Evolutionary conservation across 2,888 invertebrate genomes (phyloP).

Genomic region (Dromius quadrimaculatus): DNA sequence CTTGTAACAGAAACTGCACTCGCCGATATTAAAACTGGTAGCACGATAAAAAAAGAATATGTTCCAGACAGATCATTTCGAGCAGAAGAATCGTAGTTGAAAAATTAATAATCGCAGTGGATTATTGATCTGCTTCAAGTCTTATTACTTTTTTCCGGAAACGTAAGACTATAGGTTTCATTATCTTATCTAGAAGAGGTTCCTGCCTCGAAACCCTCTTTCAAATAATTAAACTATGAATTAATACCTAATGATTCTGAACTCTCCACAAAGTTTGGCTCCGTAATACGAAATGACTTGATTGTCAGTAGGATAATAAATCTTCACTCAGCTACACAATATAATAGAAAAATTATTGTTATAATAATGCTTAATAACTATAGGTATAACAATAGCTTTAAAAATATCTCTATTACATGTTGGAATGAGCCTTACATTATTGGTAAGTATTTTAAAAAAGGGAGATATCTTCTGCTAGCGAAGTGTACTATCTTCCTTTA

Average conservation of each 20-base stretch:
- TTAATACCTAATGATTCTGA: conserved; percentile 25
- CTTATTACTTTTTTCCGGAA: conserved; percentile 39
- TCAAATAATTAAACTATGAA: conserved; percentile 35
- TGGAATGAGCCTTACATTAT: too few relatives aligned
- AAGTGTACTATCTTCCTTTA: too few relatives aligned
- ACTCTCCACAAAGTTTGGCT: too few relatives aligned
- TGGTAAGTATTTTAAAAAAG: too few relatives aligned
- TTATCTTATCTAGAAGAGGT: conserved; percentile 2
- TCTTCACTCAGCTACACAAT: too few relatives aligned
- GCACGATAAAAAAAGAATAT: conserved; percentile 26
- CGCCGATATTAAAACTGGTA: conserved; percentile 1
- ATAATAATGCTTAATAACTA: too few relatives aligned
- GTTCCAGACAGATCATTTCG: conserved; percentile 39
- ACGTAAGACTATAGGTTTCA: conserved; percentile 20
- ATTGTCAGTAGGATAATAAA: too few relatives aligned
- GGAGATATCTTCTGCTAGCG: too few relatives aligned
- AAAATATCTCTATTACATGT: too few relatives aligned
- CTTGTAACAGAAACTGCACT: not conserved
- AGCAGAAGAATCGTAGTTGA: conserved; percentile 31
- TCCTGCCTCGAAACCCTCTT: not conserved
- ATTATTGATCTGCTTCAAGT: conserved; percentile 20
- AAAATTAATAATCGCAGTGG: conserved; percentile 37
- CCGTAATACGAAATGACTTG: too few relatives aligned
- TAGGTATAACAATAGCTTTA: too few relatives aligned
- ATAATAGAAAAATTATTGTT: too few relatives aligned